phyloP scores from a whole-genome alignment of 2,888 invertebrate species.

The Drosophila macrospina region DNA sequence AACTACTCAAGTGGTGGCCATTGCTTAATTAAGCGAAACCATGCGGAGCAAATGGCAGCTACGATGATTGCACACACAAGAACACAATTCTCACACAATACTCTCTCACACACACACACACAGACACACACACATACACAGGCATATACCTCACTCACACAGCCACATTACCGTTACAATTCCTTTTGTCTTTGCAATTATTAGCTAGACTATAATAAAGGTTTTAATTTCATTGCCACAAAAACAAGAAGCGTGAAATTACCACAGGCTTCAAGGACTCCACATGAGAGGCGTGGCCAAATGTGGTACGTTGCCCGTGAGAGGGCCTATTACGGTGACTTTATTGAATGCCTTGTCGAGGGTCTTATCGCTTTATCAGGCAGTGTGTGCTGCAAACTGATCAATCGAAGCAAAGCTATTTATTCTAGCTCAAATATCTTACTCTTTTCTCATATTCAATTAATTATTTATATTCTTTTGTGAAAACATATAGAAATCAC shows the following conservation, averaged over 20 bases:
- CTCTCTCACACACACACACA: slow-evolving; percentile 9
- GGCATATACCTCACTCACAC: slow-evolving; percentile 4
- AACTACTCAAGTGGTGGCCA: slow-evolving; percentile 37
- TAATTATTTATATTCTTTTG: no score
- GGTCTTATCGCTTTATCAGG: not conserved
- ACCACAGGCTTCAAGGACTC: slow-evolving; percentile 26
- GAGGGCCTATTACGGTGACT: slow-evolving; percentile 12
- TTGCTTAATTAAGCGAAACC: slow-evolving; percentile 71
- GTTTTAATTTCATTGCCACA: slow-evolving; percentile 65
- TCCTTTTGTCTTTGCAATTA: slow-evolving; percentile 55
- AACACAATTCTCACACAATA: no score
- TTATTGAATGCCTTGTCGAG: not conserved
- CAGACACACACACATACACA: slow-evolving; percentile 8
- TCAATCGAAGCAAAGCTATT: not conserved
- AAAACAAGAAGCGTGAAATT: slow-evolving; percentile 55
- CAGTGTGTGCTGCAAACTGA: not conserved
- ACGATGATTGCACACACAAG: slow-evolving; percentile 38
- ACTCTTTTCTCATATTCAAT: no score
- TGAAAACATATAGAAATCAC: no score
- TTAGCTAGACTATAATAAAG: slow-evolving; percentile 61
- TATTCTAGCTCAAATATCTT: no score
- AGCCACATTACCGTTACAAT: slow-evolving; percentile 21
- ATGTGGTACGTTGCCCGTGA: slow-evolving; percentile 3
- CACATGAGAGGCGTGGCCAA: slow-evolving; percentile 7
- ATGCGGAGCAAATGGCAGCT: slow-evolving; percentile 58